Evolutionary conservation across 2,888 invertebrate genomes (phyloP).

Genomic region (Mythimna impura): DNA sequence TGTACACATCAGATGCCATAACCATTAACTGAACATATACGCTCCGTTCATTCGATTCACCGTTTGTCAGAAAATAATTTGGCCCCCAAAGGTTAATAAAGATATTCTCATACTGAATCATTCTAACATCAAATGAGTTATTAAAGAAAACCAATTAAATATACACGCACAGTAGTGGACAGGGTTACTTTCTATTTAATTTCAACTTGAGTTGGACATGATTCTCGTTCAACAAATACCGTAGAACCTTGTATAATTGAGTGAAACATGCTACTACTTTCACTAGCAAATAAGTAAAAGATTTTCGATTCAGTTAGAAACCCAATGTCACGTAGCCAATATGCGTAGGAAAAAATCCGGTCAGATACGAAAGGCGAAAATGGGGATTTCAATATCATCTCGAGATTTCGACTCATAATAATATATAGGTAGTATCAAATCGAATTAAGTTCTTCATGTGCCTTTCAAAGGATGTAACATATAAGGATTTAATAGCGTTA

Average conservation of each 20-base stretch:
- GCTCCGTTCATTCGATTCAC: slow-evolving; percentile 16
- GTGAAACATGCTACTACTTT: slow-evolving; percentile 59
- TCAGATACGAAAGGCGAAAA: slow-evolving; percentile 26
- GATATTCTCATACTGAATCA: slow-evolving; percentile 37
- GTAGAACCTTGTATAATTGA: slow-evolving; percentile 54
- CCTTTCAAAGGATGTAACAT: neutral
- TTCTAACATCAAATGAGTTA: slow-evolving; percentile 62
- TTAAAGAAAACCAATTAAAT: slow-evolving; percentile 69
- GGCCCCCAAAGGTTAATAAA: slow-evolving; percentile 44
- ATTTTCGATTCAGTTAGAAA: slow-evolving; percentile 57
- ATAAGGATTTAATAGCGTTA: neutral
- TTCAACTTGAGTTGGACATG: slow-evolving; percentile 43
- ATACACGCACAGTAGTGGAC: slow-evolving; percentile 58
- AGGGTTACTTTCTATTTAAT: slow-evolving; percentile 68
- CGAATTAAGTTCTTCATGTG: slow-evolving; percentile 21
- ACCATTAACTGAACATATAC: slow-evolving; percentile 43
- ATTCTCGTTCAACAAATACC: slow-evolving; percentile 48
- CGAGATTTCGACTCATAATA: slow-evolving; percentile 11
- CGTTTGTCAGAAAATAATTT: slow-evolving; percentile 31
- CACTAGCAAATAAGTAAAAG: slow-evolving; percentile 61
- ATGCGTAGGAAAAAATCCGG: slow-evolving; percentile 47
- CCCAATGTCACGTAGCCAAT: slow-evolving; percentile 59
- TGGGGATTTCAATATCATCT: slow-evolving; percentile 39
- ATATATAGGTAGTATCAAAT: slow-evolving; percentile 33
- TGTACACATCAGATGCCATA: slow-evolving; percentile 47